These are phyloP conservation scores for Piprites chloris DNA, from an alignment of 2,113 vertebrate genomes.

Conservation along the genomic window DNA sequence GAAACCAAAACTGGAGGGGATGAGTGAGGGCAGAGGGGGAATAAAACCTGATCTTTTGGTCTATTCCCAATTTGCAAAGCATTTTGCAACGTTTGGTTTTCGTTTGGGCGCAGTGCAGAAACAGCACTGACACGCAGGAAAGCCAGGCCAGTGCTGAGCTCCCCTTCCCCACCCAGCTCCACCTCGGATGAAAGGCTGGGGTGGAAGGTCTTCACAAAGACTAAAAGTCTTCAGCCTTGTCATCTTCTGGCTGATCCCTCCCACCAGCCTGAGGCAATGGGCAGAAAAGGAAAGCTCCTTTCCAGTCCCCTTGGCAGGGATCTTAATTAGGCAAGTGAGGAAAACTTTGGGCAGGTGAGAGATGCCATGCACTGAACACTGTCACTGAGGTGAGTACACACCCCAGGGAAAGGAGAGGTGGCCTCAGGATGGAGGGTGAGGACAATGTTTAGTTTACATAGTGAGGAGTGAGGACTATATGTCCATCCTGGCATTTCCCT, in stretches of 20 bases:
- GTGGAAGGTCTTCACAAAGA: neutral
- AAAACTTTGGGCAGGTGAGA: neutral
- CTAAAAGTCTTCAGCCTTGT: neutral
- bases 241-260: neutral
- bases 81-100: neutral
- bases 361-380: neutral
- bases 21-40: fast-evolving
- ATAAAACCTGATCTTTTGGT: neutral
- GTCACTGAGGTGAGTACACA: neutral
- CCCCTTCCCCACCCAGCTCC: neutral
- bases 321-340: neutral
- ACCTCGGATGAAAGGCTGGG: neutral
- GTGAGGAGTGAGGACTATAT: neutral
- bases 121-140: neutral
- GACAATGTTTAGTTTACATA: neutral
- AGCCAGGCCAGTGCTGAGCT: neutral
- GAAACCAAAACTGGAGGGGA: neutral
- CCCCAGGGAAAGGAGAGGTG: neutral
- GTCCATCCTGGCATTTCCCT: neutral
- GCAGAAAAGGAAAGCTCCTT: neutral
- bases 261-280: neutral
- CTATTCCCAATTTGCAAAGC: neutral
- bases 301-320: neutral
- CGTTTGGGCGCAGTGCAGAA: neutral
- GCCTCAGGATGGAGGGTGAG: neutral